Base-by-base conservation (phyloP, 2,113 vertebrate genomes). In the Ploceus nigricollis region DNA sequence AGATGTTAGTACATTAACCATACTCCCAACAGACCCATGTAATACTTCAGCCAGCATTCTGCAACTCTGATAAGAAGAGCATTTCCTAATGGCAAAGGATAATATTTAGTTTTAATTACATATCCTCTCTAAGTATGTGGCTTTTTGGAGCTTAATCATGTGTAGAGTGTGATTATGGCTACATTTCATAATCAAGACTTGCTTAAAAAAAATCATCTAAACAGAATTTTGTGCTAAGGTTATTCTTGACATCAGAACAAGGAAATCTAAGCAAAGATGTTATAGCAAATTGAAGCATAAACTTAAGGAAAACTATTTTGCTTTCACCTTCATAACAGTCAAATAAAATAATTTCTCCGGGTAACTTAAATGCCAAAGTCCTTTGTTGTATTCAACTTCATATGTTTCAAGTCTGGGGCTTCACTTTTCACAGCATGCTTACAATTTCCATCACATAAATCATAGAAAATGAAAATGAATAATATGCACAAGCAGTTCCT, bases 401-500 rank as follows among this genome's bases (percentile, higher is more conserved):
- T 73, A 72, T 78, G 33, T 96, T 97, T 94, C 58, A 89, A 78
- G 40, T 39, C 27, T 70, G 53, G 44, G 48, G 45, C 48, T 90
- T 90, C 63, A 65, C 54, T 93, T 94, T 91, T 95, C 61, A 78
- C 88, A 94, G 70, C 51, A 66, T 51, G 30, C 9, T 65, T 87
- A 56, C 15, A 9, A 84, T 79, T 96, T 96, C 69, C 72, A 63
- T 71, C 56, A 95, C 72, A 81, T 84, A 96, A 91, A 81, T 96
- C 79, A 89, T 8, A 89, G 40, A 91, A 84, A 93, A 54, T 93
- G 54, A 94, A 95, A 93, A 51, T 86, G 39, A 66, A 33, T 89
- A 86, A 93, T 83, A 90, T 80, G 81, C 63, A 90, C 80, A 89
- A 84, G 50, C 66, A 92, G 79, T 93, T 97, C 69, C 76, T 95